Base-by-base conservation (phyloP, 2,888 invertebrate species). In the Onthophagus sagittarius region DNA sequence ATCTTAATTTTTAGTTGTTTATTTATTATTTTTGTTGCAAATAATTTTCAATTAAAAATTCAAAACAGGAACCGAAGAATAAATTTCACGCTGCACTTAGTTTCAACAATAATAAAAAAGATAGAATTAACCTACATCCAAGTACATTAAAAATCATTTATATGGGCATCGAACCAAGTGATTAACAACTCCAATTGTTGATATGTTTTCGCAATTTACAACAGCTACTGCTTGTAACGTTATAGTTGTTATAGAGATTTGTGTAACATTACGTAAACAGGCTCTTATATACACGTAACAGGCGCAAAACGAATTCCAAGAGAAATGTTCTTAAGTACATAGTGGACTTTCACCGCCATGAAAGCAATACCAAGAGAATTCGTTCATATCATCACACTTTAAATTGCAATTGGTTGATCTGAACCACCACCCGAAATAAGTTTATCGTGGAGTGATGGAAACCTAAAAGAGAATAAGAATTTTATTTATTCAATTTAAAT, bases 211-310 rank as follows among this genome's bases (percentile, higher is more conserved):
- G 39, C 39, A 53, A 53, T 53, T 53, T 23, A 23, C 23, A 23
- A 23, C 23, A 2, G 6, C 39, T 53, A 53, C 39, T 1, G 1
- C 7, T 53, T 53, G 39, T 23, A 23, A 23, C 23, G 23, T 23
- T 23, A 23, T 23, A 53, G 39, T 11, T 9, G 39, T 53, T 53
- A 23, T 53, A 53, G 32, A 31, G 67, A 67, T 67, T 67, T 67
- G 32, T 67, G 31, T 32, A 15, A 7, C n/a, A n/a, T 67, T 67
- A 67, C 67, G 32, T 67, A 67, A 67, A 67, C 67, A 67, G 67
- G 67, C 31, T 31, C 31, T 67, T 67, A 67, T 67, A 67, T 67
- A 67, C 23, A 67, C 67, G 67, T 67, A 67, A 67, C 23, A 67
- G 67, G 13, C 31, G 23, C 67, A 67, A 67, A 67, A 31, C 32